Percentiles rank a stretch among this genome's conserved stretches.
These are phyloP conservation scores for Microctenopoma lineatum DNA, from an alignment of 2,797 vertebrate species.

Conservation along the genomic window DNA sequence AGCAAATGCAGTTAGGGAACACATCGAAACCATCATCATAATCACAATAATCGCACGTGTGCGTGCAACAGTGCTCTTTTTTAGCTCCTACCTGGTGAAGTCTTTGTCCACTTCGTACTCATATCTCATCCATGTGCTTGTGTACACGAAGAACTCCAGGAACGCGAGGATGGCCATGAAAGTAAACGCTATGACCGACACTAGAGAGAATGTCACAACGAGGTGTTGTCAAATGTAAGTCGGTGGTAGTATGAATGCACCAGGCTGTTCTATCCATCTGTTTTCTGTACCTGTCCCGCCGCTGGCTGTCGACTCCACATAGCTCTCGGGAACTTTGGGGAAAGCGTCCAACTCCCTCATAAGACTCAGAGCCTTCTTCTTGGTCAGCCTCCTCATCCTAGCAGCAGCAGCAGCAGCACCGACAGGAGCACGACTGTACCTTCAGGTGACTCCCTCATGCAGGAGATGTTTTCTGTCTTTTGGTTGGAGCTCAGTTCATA, in stretches of 20 bases:
- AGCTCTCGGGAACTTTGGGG: slow-evolving; percentile 98
- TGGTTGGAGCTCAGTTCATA: background rate
- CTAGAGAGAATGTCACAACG: slow-evolving; percentile 70
- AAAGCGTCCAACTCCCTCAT: slow-evolving; percentile 97
- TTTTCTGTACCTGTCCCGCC: slow-evolving; percentile 91
- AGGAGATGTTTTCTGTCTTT: background rate
- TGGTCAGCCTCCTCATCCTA: slow-evolving; percentile 94
- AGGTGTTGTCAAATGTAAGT: background rate
- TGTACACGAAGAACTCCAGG: slow-evolving; percentile 97
- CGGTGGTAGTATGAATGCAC: background rate
- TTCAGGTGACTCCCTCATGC: slow-evolving; percentile 27
- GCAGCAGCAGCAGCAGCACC: slow-evolving; percentile 48
- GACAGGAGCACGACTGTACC: background rate
- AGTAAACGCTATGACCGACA: slow-evolving; percentile 94
- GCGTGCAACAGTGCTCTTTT: too few relatives aligned
- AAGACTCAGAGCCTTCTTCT: slow-evolving; percentile 94
- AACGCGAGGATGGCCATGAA: slow-evolving; percentile 92
- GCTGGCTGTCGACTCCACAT: slow-evolving; percentile 93
- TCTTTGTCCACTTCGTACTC: slow-evolving; percentile 99
- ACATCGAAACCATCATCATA: background rate
- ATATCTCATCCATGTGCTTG: slow-evolving; percentile 97
- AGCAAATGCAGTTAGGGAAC: slow-evolving; percentile 12
- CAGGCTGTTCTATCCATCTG: too few relatives aligned
- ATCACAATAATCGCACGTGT: background rate
- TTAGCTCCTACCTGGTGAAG: slow-evolving; percentile 88